Conservation (phyloP, 1,140 invertebrate species). For the Conopomorpha cramerella region DNA sequence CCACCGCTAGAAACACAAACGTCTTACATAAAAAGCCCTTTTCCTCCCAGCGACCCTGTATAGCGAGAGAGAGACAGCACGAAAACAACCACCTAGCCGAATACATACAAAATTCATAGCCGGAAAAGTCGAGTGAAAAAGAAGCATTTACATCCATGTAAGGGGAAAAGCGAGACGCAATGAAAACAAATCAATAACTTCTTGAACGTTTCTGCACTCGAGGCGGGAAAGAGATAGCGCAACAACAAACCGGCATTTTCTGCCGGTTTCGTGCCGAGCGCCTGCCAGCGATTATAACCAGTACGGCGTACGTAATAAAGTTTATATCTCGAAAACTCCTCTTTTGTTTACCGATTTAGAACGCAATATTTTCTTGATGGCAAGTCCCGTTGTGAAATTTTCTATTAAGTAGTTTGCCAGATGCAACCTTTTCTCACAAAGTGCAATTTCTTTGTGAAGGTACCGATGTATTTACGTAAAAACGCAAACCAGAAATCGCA, state of each 20-base stretch:
- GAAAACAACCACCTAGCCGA: constrained; percentile 52
- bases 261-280: constrained; percentile 30
- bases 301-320: no score
- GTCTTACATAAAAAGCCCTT: constrained; percentile 20
- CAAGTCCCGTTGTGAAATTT: constrained; percentile 27
- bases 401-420: constrained; percentile 3
- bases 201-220: constrained; percentile 24
- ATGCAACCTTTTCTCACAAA: neutral
- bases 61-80: constrained; percentile 47
- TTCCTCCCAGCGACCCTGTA: constrained; percentile 31
- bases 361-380: constrained; percentile 20
- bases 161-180: constrained; percentile 43
- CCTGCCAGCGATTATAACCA: no score
- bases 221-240: constrained; percentile 38
- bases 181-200: constrained; percentile 62
- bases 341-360: constrained; percentile 15
- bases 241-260: constrained; percentile 47
- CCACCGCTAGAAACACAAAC: no score
- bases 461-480: no score
- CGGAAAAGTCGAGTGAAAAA: constrained; percentile 43
- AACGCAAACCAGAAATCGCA: no score
- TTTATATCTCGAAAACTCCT: no score
- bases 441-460: no score
- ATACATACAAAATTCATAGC: no score
- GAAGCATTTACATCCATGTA: constrained; percentile 24